phyloP scores from a whole-genome alignment of 64 coral and sea anemone genomes.

The Trachythela sp. region DNA sequence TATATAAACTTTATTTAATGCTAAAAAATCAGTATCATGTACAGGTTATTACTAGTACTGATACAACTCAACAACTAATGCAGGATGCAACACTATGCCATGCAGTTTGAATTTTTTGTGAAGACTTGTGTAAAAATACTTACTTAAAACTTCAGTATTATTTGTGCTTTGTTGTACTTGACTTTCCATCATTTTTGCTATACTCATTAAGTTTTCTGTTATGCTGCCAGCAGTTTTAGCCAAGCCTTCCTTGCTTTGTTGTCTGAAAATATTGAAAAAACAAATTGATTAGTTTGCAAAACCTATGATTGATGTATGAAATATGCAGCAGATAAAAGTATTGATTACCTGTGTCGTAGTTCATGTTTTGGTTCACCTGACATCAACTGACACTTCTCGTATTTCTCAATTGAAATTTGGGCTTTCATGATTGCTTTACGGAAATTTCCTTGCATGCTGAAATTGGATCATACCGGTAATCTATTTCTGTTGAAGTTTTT shows the following conservation, averaged over 20 bases:
- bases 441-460: conserved; percentile 5
- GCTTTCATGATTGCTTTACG: not conserved
- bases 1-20: not conserved
- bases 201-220: conserved; percentile 84
- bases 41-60: too few species aligned
- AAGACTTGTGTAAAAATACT: not conserved
- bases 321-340: not conserved
- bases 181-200: conserved; percentile 78
- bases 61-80: too few species aligned
- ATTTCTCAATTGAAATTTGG: conserved; percentile 1
- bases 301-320: not conserved
- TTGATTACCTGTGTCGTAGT: not conserved
- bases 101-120: too few species aligned
- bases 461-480: not conserved
- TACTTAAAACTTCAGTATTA: conserved; percentile 67
- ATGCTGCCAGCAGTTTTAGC: conserved; percentile 88
- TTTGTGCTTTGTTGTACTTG: conserved; percentile 60
- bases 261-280: conserved; percentile 39
- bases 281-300: not conserved
- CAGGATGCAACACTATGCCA: too few species aligned
- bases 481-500: not conserved
- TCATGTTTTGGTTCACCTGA: not conserved
- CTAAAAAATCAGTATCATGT: not conserved
- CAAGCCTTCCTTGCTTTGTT: conserved; percentile 85
- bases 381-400: conserved; percentile 7